phyloP scores from a whole-genome alignment of 1,140 invertebrate species.

The Bombus superbus region DNA sequence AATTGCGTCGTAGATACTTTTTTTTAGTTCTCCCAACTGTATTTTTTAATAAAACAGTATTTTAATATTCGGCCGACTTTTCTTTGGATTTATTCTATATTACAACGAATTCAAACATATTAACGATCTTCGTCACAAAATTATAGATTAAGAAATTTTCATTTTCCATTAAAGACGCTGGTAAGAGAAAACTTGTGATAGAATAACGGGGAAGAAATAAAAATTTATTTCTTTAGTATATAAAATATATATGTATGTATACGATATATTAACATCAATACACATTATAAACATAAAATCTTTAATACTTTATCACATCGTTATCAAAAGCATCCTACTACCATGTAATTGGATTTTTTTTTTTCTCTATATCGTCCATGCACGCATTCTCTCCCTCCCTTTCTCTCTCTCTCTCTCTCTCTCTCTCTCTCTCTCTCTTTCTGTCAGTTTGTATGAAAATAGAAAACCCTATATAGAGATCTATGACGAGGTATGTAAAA shows the following conservation, averaged over 20 bases:
- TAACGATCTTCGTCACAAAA: neutral
- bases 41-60: slow-evolving; percentile 19
- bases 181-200: slow-evolving; percentile 27
- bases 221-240: slow-evolving; percentile 67
- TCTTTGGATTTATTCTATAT: neutral
- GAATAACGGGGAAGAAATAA: slow-evolving; percentile 60
- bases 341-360: slow-evolving; percentile 40
- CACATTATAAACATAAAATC: slow-evolving; percentile 57
- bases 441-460: slow-evolving; percentile 64
- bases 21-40: neutral
- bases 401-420: neutral
- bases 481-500: slow-evolving; percentile 66
- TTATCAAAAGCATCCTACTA: slow-evolving; percentile 61
- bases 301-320: slow-evolving; percentile 53
- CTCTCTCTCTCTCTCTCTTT: neutral
- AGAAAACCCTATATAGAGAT: slow-evolving; percentile 70
- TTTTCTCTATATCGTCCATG: neutral
- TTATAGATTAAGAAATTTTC: neutral
- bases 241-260: slow-evolving; percentile 71
- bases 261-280: slow-evolving; percentile 63
- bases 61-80: neutral
- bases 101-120: slow-evolving; percentile 27
- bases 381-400: slow-evolving; percentile 10
- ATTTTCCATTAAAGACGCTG: neutral
- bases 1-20: slow-evolving; percentile 1